Percentiles rank a stretch among this genome's conserved stretches.
phyloP scores from a whole-genome alignment of 2,113 vertebrate genomes.

The Tringa solitaria region DNA sequence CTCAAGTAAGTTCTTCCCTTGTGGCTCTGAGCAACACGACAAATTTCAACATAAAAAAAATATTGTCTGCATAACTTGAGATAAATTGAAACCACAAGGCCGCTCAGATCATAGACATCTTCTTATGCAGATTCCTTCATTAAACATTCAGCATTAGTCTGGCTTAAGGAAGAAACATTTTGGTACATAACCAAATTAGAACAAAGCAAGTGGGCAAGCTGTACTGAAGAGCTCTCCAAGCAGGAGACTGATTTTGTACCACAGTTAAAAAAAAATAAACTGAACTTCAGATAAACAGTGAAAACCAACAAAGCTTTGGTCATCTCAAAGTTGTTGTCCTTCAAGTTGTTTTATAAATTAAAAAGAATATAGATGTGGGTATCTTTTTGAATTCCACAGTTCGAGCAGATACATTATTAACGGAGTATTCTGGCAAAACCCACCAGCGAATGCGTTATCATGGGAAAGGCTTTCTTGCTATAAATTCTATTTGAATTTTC shows the following conservation, averaged over 20 bases:
- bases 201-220: constrained; percentile 24
- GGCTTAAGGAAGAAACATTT: constrained; percentile 29
- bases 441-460: neutral
- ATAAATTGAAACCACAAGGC: neutral
- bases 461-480: neutral
- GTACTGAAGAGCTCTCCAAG: constrained; percentile 10
- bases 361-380: neutral
- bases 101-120: neutral
- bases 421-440: neutral
- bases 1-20: neutral
- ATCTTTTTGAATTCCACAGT: neutral
- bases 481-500: constrained; percentile 14
- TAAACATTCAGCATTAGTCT: constrained; percentile 32
- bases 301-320: neutral
- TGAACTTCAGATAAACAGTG: neutral
- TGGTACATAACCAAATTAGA: constrained; percentile 9
- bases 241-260: neutral
- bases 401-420: constrained; percentile 5
- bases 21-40: neutral
- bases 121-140: constrained; percentile 30
- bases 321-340: neutral
- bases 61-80: neutral
- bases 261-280: neutral
- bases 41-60: neutral
- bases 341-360: neutral